Percentiles rank a stretch among this genome's conserved stretches.
Evolutionary conservation across 2,113 vertebrate genomes (phyloP).

Genomic region (Scolopax mira): DNA sequence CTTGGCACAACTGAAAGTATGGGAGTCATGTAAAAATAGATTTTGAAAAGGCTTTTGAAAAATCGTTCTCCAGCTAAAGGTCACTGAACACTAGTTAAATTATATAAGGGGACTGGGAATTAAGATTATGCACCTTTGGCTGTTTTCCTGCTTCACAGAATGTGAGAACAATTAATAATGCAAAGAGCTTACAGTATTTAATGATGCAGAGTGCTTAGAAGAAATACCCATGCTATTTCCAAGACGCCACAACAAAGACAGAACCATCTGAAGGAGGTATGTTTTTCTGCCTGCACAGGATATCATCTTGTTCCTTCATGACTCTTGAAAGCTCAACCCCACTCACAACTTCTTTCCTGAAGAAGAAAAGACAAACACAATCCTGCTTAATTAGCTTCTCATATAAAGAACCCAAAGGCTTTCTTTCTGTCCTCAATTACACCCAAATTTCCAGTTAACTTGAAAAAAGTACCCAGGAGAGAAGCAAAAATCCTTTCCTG

Average conservation of each 20-base stretch:
- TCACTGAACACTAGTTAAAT: slow-evolving; percentile 47
- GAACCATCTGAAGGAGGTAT: neutral
- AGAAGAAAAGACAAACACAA: neutral
- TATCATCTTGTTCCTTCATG: neutral
- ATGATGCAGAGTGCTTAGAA: neutral
- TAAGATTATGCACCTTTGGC: slow-evolving; percentile 32
- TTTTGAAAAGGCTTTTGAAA: slow-evolving; percentile 43
- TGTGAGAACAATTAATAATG: slow-evolving; percentile 41
- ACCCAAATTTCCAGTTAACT: neutral
- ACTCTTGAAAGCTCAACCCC: neutral
- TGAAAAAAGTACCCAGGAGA: neutral
- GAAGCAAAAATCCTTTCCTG: neutral
- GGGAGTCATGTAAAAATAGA: neutral
- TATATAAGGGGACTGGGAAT: slow-evolving; percentile 22
- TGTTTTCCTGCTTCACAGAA: slow-evolving; percentile 20
- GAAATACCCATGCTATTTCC: neutral
- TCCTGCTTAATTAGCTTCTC: neutral
- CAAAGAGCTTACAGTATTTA: slow-evolving; percentile 16
- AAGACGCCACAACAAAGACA: neutral
- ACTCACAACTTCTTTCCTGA: neutral
- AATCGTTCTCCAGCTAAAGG: slow-evolving; percentile 33
- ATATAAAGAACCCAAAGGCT: neutral
- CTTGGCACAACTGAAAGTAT: slow-evolving; percentile 14
- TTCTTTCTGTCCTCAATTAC: neutral
- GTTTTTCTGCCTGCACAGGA: neutral